Evolutionary conservation across 2,888 invertebrate genomes (phyloP), one percentile per base, ranked within the genome.

Genomic region (Cryptus viduatorius): DNA sequence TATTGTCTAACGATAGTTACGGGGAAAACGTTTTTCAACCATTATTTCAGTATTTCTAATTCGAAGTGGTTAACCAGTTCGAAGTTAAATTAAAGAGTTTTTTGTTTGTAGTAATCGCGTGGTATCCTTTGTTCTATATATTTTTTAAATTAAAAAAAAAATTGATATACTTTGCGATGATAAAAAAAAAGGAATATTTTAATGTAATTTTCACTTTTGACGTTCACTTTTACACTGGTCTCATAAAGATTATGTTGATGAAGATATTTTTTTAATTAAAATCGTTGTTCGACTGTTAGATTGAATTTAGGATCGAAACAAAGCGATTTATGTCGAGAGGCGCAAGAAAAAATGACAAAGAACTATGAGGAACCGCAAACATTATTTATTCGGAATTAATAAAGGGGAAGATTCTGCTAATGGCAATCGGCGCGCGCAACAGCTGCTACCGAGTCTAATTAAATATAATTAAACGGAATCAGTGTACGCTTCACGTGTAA

Each of bases 401-500:
- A 91, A 92, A 90, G 89, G 90, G 89, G 89, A 92, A 92, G 61
- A 61, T 29, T 24, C 61, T 14, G 31, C 31, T 61, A 61, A 61
- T 31, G 31, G 61, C 31, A 31, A 61, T 61, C 29, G 29, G 29
- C 3, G 29, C 14, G 61, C 31, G 31, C n/a, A 29, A 76, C 69
- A 59, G 67, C 72, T 79, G 88, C 84, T 89, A 90, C 89, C 90
- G 90, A 90, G 90, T 92, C 93, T 93, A 93, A 93, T 93, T 93
- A 93, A 93, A 93, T 93, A 92, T 93, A 93, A 93, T 93, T 61
- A 61, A 10, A 31, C 31, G 61, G 31, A 61, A 61, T 61, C 61
- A 61, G 61, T 61, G 61, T 61, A 31, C n/a, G 31, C 61, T 56
- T 14, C 31, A 14, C 29, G 61, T 61, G 31, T 29, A 29, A 61